Conservation (phyloP, 1,140 invertebrate genomes). For the Brachionus rotundiformis region DNA sequence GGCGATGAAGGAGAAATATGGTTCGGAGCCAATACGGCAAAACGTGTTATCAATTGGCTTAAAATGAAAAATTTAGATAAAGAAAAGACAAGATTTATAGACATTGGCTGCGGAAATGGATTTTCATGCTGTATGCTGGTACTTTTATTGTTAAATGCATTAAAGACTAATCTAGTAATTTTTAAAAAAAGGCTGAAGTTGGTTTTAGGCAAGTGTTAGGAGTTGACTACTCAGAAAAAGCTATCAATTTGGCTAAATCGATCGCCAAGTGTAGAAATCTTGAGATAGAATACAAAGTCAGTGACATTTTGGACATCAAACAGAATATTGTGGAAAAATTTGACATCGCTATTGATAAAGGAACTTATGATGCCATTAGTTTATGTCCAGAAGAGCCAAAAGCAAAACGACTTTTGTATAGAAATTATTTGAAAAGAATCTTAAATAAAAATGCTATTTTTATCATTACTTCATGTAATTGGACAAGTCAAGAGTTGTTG, state of each 20-base stretch:
- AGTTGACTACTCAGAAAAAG: constrained; percentile 53
- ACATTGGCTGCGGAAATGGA: constrained; percentile 53
- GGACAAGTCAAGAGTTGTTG: constrained; percentile 50
- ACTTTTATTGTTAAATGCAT: background rate
- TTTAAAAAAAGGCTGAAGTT: constrained; percentile 32
- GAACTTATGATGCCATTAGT: constrained; percentile 53
- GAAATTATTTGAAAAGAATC: background rate
- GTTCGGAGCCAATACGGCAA: constrained; percentile 41
- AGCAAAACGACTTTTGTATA: constrained; percentile 25
- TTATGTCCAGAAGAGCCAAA: constrained; percentile 50
- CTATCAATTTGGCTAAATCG: constrained; percentile 46
- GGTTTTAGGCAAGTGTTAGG: constrained; percentile 51
- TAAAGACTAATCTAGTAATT: background rate
- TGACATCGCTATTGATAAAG: constrained; percentile 53
- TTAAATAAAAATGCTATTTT: constrained; percentile 28
- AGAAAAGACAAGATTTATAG: constrained; percentile 23
- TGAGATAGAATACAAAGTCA: background rate
- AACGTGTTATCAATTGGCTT: constrained; percentile 42
- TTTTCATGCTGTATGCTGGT: constrained; percentile 37
- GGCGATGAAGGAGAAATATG: constrained; percentile 53
- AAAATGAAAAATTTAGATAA: constrained; percentile 19
- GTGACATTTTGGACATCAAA: background rate
- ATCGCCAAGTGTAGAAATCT: background rate
- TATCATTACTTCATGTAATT: constrained; percentile 53
- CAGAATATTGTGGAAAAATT: background rate